Conservation (phyloP, 1,140 invertebrate genomes). For the Hesperophylax magnus region DNA sequence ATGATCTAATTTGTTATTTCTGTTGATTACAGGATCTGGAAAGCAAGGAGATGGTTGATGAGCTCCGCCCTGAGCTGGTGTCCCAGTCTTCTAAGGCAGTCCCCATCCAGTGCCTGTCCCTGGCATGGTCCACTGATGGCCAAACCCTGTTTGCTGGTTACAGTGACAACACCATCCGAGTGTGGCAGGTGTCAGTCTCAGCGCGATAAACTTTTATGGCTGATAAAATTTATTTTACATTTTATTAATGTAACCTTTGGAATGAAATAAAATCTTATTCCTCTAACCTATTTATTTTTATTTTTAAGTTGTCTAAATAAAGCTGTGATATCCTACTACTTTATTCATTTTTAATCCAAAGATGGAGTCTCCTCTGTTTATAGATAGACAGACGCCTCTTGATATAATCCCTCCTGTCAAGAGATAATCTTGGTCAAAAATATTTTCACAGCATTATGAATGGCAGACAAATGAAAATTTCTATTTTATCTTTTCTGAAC, state of each 20-base stretch:
- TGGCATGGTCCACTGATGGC: conserved; percentile 99
- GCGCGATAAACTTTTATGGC: conserved; percentile 70
- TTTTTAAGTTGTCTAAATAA: background rate
- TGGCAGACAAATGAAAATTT: too few species aligned
- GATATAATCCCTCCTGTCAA: too few species aligned
- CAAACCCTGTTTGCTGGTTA: conserved; percentile 99
- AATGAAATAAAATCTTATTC: conserved; percentile 27
- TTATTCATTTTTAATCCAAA: too few species aligned
- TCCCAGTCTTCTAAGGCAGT: conserved; percentile 84
- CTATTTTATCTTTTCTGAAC: too few species aligned
- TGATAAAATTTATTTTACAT: background rate
- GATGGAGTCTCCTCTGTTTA: too few species aligned
- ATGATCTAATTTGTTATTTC: background rate
- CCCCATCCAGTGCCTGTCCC: conserved; percentile 95
- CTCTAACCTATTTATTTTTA: conserved; percentile 14
- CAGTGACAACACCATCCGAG: conserved; percentile 97
- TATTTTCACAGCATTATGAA: too few species aligned
- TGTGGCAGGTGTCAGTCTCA: conserved; percentile 96
- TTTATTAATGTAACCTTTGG: background rate
- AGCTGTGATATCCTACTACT: background rate
- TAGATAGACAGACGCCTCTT: too few species aligned
- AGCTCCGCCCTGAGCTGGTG: conserved; percentile 95
- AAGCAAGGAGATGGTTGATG: conserved; percentile 99
- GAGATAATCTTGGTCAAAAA: too few species aligned
- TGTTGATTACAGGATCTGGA: conserved; percentile 88